Percentiles rank a stretch among this genome's conserved stretches.
These are phyloP conservation scores for Emydoidea blandingii DNA, from an alignment of 2,797 vertebrate species.

Conservation along the genomic window DNA sequence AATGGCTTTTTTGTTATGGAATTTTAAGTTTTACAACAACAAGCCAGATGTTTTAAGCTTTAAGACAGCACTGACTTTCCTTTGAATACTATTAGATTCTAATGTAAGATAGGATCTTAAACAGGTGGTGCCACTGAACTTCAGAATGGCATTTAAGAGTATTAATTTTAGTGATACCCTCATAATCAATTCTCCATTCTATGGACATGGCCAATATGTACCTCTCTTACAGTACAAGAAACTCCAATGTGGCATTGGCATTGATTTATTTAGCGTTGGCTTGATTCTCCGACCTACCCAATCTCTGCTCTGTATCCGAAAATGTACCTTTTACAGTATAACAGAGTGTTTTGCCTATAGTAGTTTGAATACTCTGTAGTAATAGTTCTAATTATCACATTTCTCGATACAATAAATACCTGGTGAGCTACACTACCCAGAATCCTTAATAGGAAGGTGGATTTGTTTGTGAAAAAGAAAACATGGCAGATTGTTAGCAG, in stretches of 20 bases:
- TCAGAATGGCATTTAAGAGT: slow-evolving; percentile 56
- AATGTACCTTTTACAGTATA: background rate
- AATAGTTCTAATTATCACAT: background rate
- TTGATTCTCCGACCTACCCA: background rate
- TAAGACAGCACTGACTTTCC: background rate
- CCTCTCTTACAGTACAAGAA: slow-evolving; percentile 56
- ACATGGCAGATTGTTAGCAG: background rate
- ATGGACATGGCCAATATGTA: slow-evolving; percentile 57
- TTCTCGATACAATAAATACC: background rate
- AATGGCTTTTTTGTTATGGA: slow-evolving; percentile 61
- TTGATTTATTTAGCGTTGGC: background rate
- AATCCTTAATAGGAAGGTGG: background rate
- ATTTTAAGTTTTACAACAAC: slow-evolving; percentile 68
- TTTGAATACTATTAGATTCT: slow-evolving; percentile 42
- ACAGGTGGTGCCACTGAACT: slow-evolving; percentile 11
- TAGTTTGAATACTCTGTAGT: background rate
- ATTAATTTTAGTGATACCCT: slow-evolving; percentile 67
- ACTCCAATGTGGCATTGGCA: background rate
- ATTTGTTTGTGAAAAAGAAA: background rate
- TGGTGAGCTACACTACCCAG: background rate
- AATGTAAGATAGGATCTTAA: background rate
- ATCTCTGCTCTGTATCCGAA: background rate
- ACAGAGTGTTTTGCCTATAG: rapidly evolving
- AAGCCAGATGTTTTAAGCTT: slow-evolving; percentile 42
- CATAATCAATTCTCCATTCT: slow-evolving; percentile 50